A percentile compares a stretch with the other conserved stretches of the same genome.
Conservation (phyloP, 2,888 invertebrate genomes). For the Miltochrista miniata region DNA sequence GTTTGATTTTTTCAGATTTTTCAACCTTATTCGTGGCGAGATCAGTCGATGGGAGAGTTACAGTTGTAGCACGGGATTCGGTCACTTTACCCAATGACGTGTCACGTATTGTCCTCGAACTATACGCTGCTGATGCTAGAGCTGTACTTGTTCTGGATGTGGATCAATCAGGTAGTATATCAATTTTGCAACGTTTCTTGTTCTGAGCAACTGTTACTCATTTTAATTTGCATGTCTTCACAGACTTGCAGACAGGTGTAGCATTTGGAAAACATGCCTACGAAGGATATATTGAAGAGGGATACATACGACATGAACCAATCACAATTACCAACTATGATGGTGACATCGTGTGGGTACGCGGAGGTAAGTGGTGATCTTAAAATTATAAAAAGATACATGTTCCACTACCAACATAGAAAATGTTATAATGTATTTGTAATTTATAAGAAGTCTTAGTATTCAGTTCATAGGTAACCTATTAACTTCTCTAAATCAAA, state of each 20-base stretch:
- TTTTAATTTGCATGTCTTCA: neutral
- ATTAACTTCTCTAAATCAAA: no score
- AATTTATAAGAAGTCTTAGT: no score
- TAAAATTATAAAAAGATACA: conserved; percentile 12
- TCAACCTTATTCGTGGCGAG: neutral
- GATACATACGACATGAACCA: neutral
- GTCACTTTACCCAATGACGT: conserved; percentile 42
- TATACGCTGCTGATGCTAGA: conserved; percentile 49
- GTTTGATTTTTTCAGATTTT: neutral
- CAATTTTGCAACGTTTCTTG: no score
- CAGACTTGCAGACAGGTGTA: neutral
- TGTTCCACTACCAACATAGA: no score
- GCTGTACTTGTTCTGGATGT: conserved; percentile 49
- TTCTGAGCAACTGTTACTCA: neutral
- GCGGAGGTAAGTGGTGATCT: neutral
- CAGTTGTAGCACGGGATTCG: neutral
- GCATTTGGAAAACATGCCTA: neutral
- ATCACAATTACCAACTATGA: neutral
- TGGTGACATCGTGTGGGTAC: neutral
- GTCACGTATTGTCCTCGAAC: conserved; percentile 48
- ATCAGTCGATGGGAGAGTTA: neutral
- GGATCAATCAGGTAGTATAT: conserved; percentile 22
- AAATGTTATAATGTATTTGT: no score
- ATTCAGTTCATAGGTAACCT: no score
- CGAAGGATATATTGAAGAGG: neutral